Evolutionary conservation across 2,888 invertebrate species (phyloP).

Genomic region (Eupsilia transversa): DNA sequence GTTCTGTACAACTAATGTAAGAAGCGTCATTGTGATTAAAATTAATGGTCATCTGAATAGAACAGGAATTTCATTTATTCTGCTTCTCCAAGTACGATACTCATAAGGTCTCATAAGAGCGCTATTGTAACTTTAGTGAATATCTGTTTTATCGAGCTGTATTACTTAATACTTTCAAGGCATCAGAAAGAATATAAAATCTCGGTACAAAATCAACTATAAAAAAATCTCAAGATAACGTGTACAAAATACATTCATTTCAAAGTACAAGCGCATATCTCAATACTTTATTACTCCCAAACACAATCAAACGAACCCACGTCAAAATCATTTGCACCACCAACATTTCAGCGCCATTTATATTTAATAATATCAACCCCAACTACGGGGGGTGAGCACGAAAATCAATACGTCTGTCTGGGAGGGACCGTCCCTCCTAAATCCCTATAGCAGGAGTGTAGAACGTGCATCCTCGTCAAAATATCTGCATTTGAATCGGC

Average conservation of each 20-base stretch:
- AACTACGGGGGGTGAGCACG: slow-evolving; percentile 75
- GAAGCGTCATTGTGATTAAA: no score
- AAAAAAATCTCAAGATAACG: neutral
- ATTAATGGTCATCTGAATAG: no score
- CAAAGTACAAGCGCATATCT: neutral
- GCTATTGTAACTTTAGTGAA: neutral
- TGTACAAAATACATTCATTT: neutral
- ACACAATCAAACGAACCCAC: slow-evolving; percentile 37
- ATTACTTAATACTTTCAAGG: no score
- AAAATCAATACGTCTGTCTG: slow-evolving; percentile 87
- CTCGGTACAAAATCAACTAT: neutral
- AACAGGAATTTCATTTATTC: no score
- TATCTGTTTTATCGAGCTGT: neutral
- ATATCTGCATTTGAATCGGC: slow-evolving; percentile 80
- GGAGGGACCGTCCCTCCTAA: slow-evolving; percentile 81
- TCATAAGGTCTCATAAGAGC: no score
- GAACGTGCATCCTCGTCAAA: slow-evolving; percentile 71
- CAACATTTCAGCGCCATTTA: slow-evolving; percentile 83
- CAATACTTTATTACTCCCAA: slow-evolving; percentile 16
- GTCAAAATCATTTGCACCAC: slow-evolving; percentile 66
- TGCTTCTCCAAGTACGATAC: no score
- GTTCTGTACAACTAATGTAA: no score
- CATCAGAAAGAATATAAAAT: neutral
- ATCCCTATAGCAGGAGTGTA: slow-evolving; percentile 62
- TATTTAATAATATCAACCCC: slow-evolving; percentile 86